phyloP scores from a whole-genome alignment of 2,113 vertebrate genomes.

The Dasyprocta punctata region DNA sequence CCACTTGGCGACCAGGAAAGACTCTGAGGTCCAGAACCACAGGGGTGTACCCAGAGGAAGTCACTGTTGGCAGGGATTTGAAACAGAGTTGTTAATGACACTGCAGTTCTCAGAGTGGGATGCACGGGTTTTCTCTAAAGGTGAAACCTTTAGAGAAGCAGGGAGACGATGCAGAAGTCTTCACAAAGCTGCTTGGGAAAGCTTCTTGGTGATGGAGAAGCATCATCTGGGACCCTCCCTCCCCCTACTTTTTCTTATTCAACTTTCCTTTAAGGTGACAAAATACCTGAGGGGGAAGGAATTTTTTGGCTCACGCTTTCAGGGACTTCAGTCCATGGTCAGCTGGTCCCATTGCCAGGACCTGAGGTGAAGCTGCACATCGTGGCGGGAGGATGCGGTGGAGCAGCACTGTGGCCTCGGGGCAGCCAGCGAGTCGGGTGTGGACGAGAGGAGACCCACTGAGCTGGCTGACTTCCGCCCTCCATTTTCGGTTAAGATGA shows the following conservation, averaged over 20 bases:
- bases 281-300: background rate
- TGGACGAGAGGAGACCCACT: background rate
- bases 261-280: background rate
- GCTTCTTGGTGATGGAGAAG: background rate
- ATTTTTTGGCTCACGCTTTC: background rate
- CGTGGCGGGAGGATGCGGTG: background rate
- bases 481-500: background rate
- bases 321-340: background rate
- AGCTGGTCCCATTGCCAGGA: background rate
- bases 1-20: background rate
- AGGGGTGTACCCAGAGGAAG: background rate
- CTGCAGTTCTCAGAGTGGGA: background rate
- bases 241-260: background rate
- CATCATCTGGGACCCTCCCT: background rate
- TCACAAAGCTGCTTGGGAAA: accelerated
- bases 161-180: background rate
- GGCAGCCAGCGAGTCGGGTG: background rate
- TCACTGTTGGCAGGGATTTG: background rate
- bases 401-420: background rate
- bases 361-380: background rate
- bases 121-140: accelerated
- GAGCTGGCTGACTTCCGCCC: background rate
- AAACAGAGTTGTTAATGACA: accelerated
- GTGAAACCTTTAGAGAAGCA: background rate
- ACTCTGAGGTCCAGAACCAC: background rate